Base-by-base conservation (phyloP, 2,888 invertebrate species). In the Troglohyphantes excavatus region DNA sequence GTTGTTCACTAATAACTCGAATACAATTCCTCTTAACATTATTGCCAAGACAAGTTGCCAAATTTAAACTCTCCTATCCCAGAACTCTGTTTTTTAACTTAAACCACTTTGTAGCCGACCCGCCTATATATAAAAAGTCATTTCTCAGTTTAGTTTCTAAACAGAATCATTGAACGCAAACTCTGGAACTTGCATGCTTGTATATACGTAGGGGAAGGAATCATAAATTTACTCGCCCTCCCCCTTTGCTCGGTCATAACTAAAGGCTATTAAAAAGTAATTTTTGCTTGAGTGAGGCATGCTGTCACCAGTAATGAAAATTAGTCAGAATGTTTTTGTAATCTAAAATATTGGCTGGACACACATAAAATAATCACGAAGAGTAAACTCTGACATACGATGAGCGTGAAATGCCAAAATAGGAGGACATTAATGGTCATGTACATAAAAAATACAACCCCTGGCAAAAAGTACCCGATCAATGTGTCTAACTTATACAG, bases 351-450 rank as follows among this genome's bases (percentile, higher is more conserved):
- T 53, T 53, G n/a, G 53, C 53, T 53, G n/a, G 53, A 53, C 53
- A n/a, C 65, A 78, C 81, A 68, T 68, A 68, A 81, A 81, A 33
- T 53, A 53, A 81, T 53, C 27, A 53, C 53, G 11, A 68, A 68
- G 19, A 70, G 33, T 53, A 68, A 81, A 59, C 53, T 46, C 46
- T 81, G 46, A n/a, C 81, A 81, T 26, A 59, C 21, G 23, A 21
- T 65, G n/a, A 17, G 59, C 11, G 3, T 2, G 9, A 43, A 81
- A 68, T 13, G 19, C 19, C 53, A 68, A 81, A 68, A 3, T 11
- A 2, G 13, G 21, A 13, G 6, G 23, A 65, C 81, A 81, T 81
- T 81, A 13, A 6, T 68, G 81, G 27, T 7, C 79, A 53, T n/a
- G 39, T n/a, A n/a, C n/a, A n/a, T n/a, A n/a, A n/a, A n/a, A n/a